Percentiles rank a stretch among this genome's conserved stretches.
Conservation (phyloP, 2,888 invertebrate species). For the Chrysina gloriosa region DNA sequence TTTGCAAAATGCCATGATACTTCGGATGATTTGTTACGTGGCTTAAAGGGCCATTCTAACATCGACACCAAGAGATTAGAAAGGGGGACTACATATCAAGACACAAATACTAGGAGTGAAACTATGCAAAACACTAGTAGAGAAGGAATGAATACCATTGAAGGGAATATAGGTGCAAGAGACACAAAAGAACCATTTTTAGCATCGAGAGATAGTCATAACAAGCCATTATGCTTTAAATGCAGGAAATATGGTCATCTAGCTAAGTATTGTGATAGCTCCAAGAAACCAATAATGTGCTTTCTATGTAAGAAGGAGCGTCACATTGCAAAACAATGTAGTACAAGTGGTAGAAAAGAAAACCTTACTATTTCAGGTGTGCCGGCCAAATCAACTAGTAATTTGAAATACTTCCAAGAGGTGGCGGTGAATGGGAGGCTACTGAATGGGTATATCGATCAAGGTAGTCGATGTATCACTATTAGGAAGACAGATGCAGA, state of each 20-base stretch:
- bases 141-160: no score
- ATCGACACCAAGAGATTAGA: no score
- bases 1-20: no score
- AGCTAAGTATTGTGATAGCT: not conserved
- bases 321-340: not conserved
- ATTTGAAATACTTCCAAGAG: constrained; percentile 2
- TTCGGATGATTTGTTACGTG: no score
- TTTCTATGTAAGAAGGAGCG: not conserved
- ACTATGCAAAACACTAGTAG: no score
- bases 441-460: not conserved
- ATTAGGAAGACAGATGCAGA: not conserved
- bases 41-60: no score
- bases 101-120: no score
- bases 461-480: not conserved
- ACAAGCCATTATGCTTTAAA: constrained; percentile 4
- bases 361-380: not conserved
- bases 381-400: not conserved
- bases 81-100: no score
- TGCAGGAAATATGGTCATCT: constrained; percentile 13
- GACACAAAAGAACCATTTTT: no score
- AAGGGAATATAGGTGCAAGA: no score
- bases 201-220: no score
- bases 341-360: not conserved
- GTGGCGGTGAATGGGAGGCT: not conserved
- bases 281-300: not conserved